Evolutionary conservation across 1,140 invertebrate species (phyloP), one percentile per base, ranked within the genome.

Genomic region (Hestina assimilis): DNA sequence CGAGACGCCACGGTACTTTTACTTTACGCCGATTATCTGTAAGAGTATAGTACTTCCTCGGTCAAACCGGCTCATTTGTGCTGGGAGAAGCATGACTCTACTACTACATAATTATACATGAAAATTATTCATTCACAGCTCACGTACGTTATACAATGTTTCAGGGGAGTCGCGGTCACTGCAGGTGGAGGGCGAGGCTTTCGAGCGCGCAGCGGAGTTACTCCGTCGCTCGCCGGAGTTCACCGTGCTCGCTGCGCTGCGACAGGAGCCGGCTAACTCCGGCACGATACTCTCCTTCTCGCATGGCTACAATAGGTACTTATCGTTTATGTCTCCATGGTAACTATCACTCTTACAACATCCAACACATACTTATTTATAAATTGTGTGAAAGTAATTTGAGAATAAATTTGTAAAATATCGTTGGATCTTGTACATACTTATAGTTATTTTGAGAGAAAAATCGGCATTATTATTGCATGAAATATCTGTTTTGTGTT

Each of bases 271-370:
- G 60, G 92, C 92, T 66, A 96, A 96, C 89, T 93, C 93, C 42
- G 95, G 95, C 77, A 94, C 94, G 47, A 93, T 96, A 65, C 89
- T 96, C 63, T 93, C 95, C 67, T 95, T 96, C 87, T 94, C 94
- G 47, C 92, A 93, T 75, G 93, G 93, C 66, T 91, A 91, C 82
- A 93, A 94, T 89, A 92, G 93, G 92, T 93, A 77, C 4, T 31
- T n/a, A 11, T 5, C 19, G 24, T 12, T 40, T 35, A 41, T 21
- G n/a, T 26, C 35, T 1, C 31, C 14, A 11, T 41, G 26, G 9
- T 47, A 38, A 61, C 35, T 31, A 23, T 14, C 15, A 26, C 8
- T 24, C 2, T 21, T 23, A 29, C 28, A 43, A 26, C 17, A 4
- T 53, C 40, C 38, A 42, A 53, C 15, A 12, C n/a, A 2, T 31